Conservation (phyloP, 2,797 vertebrate species). For the Craterocephalus amniculus region DNA sequence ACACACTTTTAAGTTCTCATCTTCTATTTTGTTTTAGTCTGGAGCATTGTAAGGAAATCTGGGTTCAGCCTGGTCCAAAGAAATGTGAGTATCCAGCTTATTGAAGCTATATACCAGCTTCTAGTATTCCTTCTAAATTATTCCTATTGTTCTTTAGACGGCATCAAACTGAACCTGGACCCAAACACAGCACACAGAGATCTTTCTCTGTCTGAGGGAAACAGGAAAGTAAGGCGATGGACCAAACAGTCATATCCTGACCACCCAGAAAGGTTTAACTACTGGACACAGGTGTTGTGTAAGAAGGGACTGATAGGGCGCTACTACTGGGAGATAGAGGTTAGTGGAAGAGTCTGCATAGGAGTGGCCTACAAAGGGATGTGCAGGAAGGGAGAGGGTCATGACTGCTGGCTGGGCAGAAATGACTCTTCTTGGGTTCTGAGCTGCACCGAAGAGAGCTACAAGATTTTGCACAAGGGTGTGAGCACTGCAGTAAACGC, state of each 20-base stretch:
- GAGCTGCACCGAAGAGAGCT: slow-evolving; percentile 50
- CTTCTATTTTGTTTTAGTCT: slow-evolving; percentile 49
- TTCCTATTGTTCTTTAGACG: slow-evolving; percentile 45
- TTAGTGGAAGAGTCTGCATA: slow-evolving; percentile 52
- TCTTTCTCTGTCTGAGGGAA: slow-evolving; percentile 52
- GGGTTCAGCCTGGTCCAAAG: slow-evolving; percentile 63
- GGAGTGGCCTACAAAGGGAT: slow-evolving; percentile 68
- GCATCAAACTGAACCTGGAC: slow-evolving; percentile 60
- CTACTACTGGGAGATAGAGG: slow-evolving; percentile 72
- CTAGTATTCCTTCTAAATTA: too few species aligned
- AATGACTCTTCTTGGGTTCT: slow-evolving; percentile 72
- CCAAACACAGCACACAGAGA: slow-evolving; percentile 71
- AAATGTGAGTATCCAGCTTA: slow-evolving; percentile 68
- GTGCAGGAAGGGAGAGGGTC: slow-evolving; percentile 63
- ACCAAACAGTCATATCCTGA: slow-evolving; percentile 43
- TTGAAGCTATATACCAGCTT: too few species aligned
- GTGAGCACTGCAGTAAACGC: neutral
- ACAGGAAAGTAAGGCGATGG: slow-evolving; percentile 54
- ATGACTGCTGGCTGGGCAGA: slow-evolving; percentile 61
- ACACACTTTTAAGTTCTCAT: neutral
- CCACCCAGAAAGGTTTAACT: slow-evolving; percentile 63
- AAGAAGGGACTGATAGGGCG: slow-evolving; percentile 54
- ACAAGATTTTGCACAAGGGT: slow-evolving; percentile 41
- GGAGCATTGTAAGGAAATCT: slow-evolving; percentile 64
- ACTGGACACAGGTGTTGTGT: slow-evolving; percentile 71